These are phyloP conservation scores for Caenorhabditis latens DNA, from an alignment of 1,140 invertebrate genomes.

Conservation along the genomic window DNA sequence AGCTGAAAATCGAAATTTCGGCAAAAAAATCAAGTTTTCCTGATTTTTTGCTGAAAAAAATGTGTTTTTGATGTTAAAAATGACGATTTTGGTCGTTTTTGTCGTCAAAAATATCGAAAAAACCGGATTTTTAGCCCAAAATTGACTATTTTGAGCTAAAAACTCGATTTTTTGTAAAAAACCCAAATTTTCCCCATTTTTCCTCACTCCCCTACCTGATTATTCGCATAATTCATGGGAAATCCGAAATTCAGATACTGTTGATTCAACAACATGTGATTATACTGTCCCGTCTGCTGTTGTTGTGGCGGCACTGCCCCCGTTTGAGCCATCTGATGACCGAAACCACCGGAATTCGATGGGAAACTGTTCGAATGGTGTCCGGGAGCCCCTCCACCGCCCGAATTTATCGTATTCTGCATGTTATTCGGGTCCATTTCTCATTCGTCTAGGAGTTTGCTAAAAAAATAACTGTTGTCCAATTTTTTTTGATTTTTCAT, in stretches of 20 bases:
- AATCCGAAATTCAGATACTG: constrained; percentile 60
- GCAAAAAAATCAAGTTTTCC: too few species aligned
- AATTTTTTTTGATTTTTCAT: background rate
- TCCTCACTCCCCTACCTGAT: constrained; percentile 21
- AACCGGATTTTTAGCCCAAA: too few species aligned
- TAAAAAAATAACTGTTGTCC: background rate
- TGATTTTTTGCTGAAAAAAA: too few species aligned
- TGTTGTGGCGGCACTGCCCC: constrained; percentile 21
- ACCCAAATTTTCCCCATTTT: too few species aligned
- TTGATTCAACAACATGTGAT: constrained; percentile 62
- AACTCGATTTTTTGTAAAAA: too few species aligned
- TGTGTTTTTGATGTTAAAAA: too few species aligned
- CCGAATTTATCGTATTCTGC: constrained; percentile 23
- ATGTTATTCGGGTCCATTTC: constrained; percentile 26
- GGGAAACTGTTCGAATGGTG: background rate
- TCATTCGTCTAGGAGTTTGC: background rate
- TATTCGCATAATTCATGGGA: constrained; percentile 57
- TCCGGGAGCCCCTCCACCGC: background rate
- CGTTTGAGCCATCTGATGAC: constrained; percentile 31
- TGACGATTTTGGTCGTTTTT: too few species aligned
- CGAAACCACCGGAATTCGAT: background rate
- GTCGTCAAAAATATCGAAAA: too few species aligned
- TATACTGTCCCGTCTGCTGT: constrained; percentile 35
- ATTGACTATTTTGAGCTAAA: too few species aligned
- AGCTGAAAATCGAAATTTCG: too few species aligned